phyloP scores from a whole-genome alignment of 2,113 vertebrate species.

The Aix galericulata region DNA sequence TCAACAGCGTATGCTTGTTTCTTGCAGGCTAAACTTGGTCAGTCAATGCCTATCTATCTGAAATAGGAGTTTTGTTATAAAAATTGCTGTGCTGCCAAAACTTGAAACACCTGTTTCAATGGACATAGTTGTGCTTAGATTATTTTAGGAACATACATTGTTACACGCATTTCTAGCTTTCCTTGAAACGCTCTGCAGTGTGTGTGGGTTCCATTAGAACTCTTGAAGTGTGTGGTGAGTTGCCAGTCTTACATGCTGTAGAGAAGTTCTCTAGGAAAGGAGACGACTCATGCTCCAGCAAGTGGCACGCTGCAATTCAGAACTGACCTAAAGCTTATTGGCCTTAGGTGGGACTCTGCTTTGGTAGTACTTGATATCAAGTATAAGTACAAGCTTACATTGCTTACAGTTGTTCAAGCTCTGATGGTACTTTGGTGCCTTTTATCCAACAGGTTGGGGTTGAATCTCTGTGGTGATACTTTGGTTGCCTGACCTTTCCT shows the following conservation, averaged over 20 bases:
- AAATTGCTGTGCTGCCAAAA: slow-evolving; percentile 6
- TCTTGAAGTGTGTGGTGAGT: neutral
- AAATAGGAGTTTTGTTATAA: neutral
- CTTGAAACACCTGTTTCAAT: slow-evolving; percentile 30
- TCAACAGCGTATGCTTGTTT: neutral
- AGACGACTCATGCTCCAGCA: neutral
- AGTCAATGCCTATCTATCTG: neutral
- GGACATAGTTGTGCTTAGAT: slow-evolving; percentile 16
- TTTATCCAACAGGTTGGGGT: neutral
- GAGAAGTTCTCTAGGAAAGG: neutral
- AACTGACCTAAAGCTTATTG: neutral
- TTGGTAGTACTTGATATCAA: neutral
- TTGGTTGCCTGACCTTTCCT: neutral
- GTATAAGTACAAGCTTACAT: neutral
- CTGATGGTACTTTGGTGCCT: neutral
- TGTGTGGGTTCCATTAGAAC: neutral
- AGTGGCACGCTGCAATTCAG: neutral
- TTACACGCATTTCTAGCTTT: neutral
- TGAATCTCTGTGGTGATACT: neutral
- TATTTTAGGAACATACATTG: slow-evolving; percentile 1
- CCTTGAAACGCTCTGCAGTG: neutral
- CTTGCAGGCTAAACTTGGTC: neutral
- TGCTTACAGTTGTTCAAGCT: neutral
- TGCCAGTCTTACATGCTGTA: neutral
- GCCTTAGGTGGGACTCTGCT: neutral